A percentile compares a stretch with the other conserved stretches of the same genome.
phyloP scores from a whole-genome alignment of 2,797 vertebrate genomes.

The Tapirus indicus region DNA sequence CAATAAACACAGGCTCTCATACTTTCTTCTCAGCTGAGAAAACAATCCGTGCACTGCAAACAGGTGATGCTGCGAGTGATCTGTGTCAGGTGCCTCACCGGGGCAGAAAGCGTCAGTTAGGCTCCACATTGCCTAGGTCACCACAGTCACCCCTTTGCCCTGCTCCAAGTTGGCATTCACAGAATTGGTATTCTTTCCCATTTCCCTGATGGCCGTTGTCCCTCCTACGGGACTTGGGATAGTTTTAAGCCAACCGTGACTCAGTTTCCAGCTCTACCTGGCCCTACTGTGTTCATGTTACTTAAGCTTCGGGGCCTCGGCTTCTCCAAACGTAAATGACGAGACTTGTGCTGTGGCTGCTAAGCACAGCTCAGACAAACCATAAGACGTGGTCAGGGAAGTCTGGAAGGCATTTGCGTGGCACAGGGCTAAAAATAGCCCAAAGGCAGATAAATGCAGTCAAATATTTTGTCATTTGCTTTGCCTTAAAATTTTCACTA shows the following conservation, averaged over 20 bases:
- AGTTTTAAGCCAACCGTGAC: not conserved
- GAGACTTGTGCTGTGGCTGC: not conserved
- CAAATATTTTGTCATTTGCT: conserved; percentile 77
- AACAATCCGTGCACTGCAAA: not conserved
- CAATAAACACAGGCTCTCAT: not conserved
- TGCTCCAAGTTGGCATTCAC: not conserved
- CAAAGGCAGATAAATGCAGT: conserved; percentile 67
- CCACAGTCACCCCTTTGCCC: not conserved
- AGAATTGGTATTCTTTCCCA: not conserved
- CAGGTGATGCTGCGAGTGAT: not conserved
- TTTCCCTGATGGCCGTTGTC: not conserved
- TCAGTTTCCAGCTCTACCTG: not conserved
- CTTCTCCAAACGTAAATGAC: not conserved
- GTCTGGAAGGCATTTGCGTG: not conserved
- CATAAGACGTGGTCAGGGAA: conserved; percentile 36
- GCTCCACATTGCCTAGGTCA: not conserved
- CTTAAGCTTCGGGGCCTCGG: not conserved
- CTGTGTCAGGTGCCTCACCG: not conserved
- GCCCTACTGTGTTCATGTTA: fast-evolving
- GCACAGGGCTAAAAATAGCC: conserved; percentile 72
- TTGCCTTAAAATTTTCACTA: conserved; percentile 47
- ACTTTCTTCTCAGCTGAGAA: not conserved
- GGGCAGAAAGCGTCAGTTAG: not conserved
- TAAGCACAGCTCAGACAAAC: conserved; percentile 37
- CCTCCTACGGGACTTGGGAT: not conserved